phyloP scores from a whole-genome alignment of 2,113 vertebrate genomes.

The Stigmatopora argus region DNA sequence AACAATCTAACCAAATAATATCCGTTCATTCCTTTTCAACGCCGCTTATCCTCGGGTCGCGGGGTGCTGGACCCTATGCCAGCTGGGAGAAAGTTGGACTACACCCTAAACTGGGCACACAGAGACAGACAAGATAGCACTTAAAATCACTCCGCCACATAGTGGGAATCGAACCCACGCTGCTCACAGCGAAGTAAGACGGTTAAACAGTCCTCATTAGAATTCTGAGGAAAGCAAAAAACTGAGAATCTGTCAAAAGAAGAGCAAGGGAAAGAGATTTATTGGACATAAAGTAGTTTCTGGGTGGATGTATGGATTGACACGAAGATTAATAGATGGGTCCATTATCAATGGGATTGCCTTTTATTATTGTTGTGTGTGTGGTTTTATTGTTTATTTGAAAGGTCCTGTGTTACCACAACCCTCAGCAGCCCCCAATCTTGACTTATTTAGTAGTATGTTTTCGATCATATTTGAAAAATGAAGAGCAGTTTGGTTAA shows the following conservation, averaged over 20 bases:
- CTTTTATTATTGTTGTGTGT: constrained; percentile 46
- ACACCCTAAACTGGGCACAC: constrained; percentile 2
- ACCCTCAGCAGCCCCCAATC: constrained; percentile 39
- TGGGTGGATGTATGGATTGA: neutral
- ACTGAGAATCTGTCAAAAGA: constrained; percentile 7
- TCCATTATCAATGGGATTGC: neutral
- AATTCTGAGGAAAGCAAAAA: constrained; percentile 20
- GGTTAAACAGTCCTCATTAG: constrained; percentile 68
- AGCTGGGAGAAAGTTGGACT: constrained; percentile 65
- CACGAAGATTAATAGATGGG: neutral
- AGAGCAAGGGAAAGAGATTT: neutral
- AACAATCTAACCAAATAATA: constrained; percentile 16
- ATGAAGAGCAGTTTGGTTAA: constrained; percentile 70
- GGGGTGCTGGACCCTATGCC: no score
- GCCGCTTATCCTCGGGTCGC: no score
- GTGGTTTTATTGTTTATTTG: constrained; percentile 57
- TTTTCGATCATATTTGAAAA: constrained; percentile 70
- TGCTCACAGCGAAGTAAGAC: no score
- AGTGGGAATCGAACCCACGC: no score
- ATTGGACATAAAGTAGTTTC: neutral
- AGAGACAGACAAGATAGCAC: no score
- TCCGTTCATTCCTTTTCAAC: no score
- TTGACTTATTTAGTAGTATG: constrained; percentile 72
- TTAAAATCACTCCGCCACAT: no score
- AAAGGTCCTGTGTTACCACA: constrained; percentile 32